Base-by-base conservation (phyloP, 2,888 invertebrate genomes). In the Caenorhabditis sp. region DNA sequence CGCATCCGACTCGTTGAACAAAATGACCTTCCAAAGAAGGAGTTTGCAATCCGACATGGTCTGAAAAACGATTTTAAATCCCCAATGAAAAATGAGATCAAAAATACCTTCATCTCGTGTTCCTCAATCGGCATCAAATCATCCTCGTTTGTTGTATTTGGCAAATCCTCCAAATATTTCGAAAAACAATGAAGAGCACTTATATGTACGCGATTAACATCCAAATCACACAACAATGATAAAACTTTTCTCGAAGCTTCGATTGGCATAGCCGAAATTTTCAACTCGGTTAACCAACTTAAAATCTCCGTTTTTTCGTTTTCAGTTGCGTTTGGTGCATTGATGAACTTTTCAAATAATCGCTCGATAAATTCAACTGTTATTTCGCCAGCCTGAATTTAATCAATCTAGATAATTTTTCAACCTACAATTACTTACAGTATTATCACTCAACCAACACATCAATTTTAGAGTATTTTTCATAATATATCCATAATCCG, bases 261-360 rank as follows among this genome's bases (percentile, higher is more conserved):
- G 4, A 56, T 38, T 12, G 57, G 31, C 56, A 69, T 63, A 7
- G 49, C 12, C 0, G 3, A 1, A 49, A 61, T 56, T 60, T 63
- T 69, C 10, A 74, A 25, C n/a, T 74, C 74, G 12, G 49, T 49
- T 8, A 69, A 31, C 31, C 67, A 74, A 12, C 54, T 57, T 43
- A 74, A 74, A 17, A 74, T 66, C 36, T 69, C 69, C 1, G 69
- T 57, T 60, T 67, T 66, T 25, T 74, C 74, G 21, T 70, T 59
- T 5, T 64, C n/a, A 2, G 62, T 63, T 0, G 69, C 52, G 26
- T 74, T 61, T 7, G 57, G 23, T 0, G 56, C 52, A 17, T 60
- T 56, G 21, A 74, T 63, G 62, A 74, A 70, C 7, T 62, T 61
- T 10, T 60, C 61, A 50, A 69, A 74, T 21, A 74, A n/a, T 27